phyloP scores from a whole-genome alignment of 2,888 invertebrate genomes.

The Xanthia icteritia region DNA sequence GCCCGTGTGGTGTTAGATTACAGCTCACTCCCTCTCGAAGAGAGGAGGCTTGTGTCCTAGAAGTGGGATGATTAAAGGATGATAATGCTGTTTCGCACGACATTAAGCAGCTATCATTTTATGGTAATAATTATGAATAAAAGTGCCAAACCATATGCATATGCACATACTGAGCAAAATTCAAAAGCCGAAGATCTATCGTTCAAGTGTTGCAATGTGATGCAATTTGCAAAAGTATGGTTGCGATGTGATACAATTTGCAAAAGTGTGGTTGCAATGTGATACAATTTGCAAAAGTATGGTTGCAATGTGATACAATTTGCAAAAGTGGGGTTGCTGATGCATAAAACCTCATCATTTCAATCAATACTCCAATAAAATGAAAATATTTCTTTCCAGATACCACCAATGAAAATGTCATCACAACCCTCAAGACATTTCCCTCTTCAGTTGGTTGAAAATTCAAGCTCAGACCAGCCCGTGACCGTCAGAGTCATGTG shows the following conservation, averaged over 20 bases:
- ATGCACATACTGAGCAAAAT: not conserved
- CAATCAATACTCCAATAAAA: not conserved
- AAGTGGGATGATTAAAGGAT: too few relatives aligned
- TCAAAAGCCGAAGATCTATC: not conserved
- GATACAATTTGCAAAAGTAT: not conserved
- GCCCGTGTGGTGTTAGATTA: too few relatives aligned
- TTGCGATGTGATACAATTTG: not conserved
- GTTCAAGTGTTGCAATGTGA: not conserved
- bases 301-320: too few relatives aligned
- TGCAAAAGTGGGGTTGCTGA: not conserved
- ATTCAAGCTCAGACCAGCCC: constrained; percentile 45
- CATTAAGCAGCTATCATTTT: not conserved
- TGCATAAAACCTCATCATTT: not conserved
- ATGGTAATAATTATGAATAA: not conserved
- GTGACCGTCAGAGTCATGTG: constrained; percentile 79
- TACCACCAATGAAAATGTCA: constrained; percentile 55
- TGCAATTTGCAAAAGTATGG: not conserved
- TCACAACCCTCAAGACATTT: constrained; percentile 53
- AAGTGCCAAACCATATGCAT: not conserved
- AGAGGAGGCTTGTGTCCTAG: too few relatives aligned
- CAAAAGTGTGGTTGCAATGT: not conserved
- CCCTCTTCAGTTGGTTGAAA: constrained; percentile 28
- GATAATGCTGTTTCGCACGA: too few relatives aligned
- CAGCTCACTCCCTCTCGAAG: too few relatives aligned
- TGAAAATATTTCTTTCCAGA: constrained; percentile 45